Base-by-base conservation (phyloP, 2,888 invertebrate species). In the Drosophila nigritarsus region DNA sequence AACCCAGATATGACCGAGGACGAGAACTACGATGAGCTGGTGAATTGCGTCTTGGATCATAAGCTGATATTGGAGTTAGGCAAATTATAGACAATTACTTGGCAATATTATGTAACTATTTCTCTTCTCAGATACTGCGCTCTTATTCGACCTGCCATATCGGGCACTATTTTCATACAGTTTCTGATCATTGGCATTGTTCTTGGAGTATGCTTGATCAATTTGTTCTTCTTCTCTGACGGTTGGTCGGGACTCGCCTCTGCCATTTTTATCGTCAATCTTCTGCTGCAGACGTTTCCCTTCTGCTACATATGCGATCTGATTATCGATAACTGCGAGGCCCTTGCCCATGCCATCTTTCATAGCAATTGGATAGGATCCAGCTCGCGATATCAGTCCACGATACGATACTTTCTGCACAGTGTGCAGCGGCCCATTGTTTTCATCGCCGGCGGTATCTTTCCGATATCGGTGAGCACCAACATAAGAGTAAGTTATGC, bases 161-260 rank as follows among this genome's bases (percentile, higher is more conserved):
- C 91, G 15, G 80, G 80, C n/a, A 90, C 90, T 0, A 87, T 88
- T 49, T 91, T 91, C 53, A 74, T 72, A 1, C 91, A 91, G 59
- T 91, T 91, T 50, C 65, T 91, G 24, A 55, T 91, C 4, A 71
- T 78, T 42, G 89, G 87, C 34, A 29, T 87, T 6, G 80, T 83
- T 1, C 65, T 91, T 38, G 90, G 91, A 1, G 71, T 85, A 0
- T 77, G 84, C 9, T 62, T 87, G 20, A 83, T 91, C 27, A 90
- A 90, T 56, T 78, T 91, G 8, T 62, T 82, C 13, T 73, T 89
- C 18, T 86, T 86, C 50, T 82, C 87, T 7, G 82, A 86, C 56
- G 38, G 75, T 0, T 81, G 87, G 70, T 68, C 80, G 4, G 80
- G 81, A 36, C 71, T 91, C 8, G 85, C 89, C 18, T 83, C 80